These are phyloP conservation scores for Rotaria sp. DNA, from an alignment of 2,888 invertebrate species.

Conservation along the genomic window DNA sequence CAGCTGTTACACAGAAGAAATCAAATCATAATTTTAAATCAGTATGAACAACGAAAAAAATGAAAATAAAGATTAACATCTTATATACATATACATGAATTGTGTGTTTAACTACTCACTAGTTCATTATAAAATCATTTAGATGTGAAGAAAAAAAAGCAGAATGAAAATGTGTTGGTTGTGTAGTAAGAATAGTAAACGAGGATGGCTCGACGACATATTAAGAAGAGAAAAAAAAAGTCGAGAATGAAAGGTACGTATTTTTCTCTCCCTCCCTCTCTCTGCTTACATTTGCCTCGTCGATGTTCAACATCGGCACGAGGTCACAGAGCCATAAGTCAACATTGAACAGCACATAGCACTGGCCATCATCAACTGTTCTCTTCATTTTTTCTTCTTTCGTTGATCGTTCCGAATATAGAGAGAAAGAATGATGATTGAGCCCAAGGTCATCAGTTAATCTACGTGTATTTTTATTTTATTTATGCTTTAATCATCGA, in stretches of 20 bases:
- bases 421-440: not conserved
- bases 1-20: not conserved
- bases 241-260: not conserved
- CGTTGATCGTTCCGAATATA: slow-evolving; percentile 3
- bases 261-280: not conserved
- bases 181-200: not conserved
- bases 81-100: not conserved
- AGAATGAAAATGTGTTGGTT: not conserved
- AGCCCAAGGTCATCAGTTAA: not conserved
- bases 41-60: not conserved
- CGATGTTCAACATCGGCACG: slow-evolving; percentile 20
- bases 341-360: slow-evolving; percentile 11
- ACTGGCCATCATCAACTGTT: slow-evolving; percentile 16
- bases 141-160: not conserved
- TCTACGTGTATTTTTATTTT: not conserved
- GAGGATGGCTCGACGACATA: not conserved
- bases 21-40: no score
- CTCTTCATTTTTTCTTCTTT: not conserved
- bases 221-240: not conserved
- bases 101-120: not conserved
- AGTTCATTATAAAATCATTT: not conserved
- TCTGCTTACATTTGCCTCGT: not conserved
- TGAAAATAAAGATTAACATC: not conserved
- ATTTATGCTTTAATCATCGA: slow-evolving; percentile 8
- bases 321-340: slow-evolving; percentile 19